Evolutionary conservation across 2,797 vertebrate species (phyloP).

Genomic region (Micromesistius poutassou): DNA sequence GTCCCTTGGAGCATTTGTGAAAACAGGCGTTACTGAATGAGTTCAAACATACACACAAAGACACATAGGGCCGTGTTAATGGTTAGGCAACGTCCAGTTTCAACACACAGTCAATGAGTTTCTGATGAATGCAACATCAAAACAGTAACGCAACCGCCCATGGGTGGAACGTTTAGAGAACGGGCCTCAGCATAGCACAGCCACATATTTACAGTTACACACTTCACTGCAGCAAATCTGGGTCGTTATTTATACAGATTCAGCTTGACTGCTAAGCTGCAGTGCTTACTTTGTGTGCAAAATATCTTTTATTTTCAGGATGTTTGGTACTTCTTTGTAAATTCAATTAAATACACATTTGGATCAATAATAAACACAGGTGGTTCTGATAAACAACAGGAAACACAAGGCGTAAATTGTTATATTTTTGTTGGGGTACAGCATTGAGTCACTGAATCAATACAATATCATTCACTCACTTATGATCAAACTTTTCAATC

Average conservation of each 20-base stretch:
- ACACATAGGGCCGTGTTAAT: constrained; percentile 65
- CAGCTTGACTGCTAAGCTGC: not conserved
- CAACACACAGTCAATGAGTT: not conserved
- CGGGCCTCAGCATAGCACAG: too few relatives aligned
- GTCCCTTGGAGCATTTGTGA: constrained; percentile 90
- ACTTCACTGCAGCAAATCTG: not conserved
- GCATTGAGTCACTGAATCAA: not conserved
- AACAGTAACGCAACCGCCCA: not conserved
- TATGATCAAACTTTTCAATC: not conserved
- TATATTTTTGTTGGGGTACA: not conserved
- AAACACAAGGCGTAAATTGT: not conserved
- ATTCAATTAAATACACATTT: not conserved
- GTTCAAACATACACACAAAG: constrained; percentile 71
- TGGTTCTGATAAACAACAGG: not conserved
- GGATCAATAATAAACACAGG: constrained; percentile 13
- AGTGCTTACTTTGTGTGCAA: not conserved
- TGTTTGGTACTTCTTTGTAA: not conserved
- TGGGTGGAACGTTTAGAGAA: too few relatives aligned
- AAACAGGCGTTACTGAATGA: constrained; percentile 92
- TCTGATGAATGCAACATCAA: not conserved
- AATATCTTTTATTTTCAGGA: not conserved
- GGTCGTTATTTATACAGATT: not conserved
- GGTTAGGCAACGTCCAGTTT: constrained; percentile 48
- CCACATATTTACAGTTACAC: not conserved
- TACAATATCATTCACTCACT: constrained; percentile 10